phyloP scores from a whole-genome alignment of 23 tunicate genomes.

The Diplosoma virens region DNA sequence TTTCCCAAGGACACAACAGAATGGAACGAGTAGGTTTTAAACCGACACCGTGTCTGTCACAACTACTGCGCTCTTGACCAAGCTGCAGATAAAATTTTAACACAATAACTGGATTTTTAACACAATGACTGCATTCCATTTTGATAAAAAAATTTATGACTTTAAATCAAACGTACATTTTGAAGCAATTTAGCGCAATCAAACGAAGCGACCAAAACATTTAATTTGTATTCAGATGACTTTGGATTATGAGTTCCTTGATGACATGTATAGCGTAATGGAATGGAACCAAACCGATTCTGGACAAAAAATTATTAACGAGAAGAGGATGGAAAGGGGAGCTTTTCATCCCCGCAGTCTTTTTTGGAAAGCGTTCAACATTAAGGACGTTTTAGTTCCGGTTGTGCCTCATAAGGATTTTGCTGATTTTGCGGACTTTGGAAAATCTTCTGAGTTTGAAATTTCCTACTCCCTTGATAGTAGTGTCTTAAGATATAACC shows the following conservation, averaged over 20 bases:
- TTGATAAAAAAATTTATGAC: too few relatives aligned
- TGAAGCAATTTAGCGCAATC: too few relatives aligned
- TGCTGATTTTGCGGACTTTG: conserved; percentile 74
- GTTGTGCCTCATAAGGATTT: conserved; percentile 22
- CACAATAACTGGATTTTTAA: too few relatives aligned
- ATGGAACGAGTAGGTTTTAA: too few relatives aligned
- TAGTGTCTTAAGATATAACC: conserved; percentile 61
- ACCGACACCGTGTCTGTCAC: too few relatives aligned
- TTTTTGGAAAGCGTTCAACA: conserved; percentile 3
- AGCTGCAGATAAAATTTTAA: too few relatives aligned
- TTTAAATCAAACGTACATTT: too few relatives aligned
- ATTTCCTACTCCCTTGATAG: conserved; percentile 60
- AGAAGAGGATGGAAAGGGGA: neutral
- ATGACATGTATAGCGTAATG: conserved; percentile 77
- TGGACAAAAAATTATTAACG: neutral
- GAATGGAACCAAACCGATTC: conserved; percentile 51
- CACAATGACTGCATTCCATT: too few relatives aligned
- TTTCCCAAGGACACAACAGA: too few relatives aligned
- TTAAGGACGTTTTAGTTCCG: neutral
- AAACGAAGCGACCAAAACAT: too few relatives aligned
- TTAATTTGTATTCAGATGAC: conserved; percentile 40
- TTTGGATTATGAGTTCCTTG: conserved; percentile 76
- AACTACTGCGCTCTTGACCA: too few relatives aligned
- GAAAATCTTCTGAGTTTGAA: conserved; percentile 49
- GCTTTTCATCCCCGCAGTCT: neutral